Evolutionary conservation across 2,888 invertebrate genomes (phyloP), one percentile per base, ranked within the genome.

Genomic region (Steinernema scapterisci): DNA sequence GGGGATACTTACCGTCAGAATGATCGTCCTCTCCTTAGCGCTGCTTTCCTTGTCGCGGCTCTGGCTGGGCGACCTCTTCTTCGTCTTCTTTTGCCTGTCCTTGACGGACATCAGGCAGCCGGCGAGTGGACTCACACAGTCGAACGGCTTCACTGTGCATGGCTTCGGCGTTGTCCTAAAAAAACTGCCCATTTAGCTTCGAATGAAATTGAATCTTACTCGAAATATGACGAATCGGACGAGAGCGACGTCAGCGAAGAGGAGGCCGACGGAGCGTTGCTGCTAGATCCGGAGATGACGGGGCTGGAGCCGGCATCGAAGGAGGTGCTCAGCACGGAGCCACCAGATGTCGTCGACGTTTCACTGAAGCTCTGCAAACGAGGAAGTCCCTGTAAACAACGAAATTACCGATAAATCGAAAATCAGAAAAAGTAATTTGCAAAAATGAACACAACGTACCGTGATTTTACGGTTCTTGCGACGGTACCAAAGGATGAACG

Each of bases 81-180:
- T 13, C 5, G 16, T 63, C 63, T 27, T 63, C 63, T 21, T 31
- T n/a, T 63, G 27, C 63, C 27, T 63, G 31, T 27, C 16, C 5
- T 54, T 54, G 19, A 5, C 3, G 3, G n/a, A 5, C 31, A 13
- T 25, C 63, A 63, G 16, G 31, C 63, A 63, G 9, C 27, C 27
- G 31, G 63, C 63, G 31, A 31, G 9, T 31, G 63, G 27, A 16
- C 31, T 63, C 7, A 16, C 63, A 31, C 63, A 63, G 63, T 63
- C 63, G 25, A 63, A 63, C 16, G 63, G 63, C 63, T 63, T 63
- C 63, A 63, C 63, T 1, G 5, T 13, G 63, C 54, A 54, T 54
- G 54, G 54, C 7, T 27, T 16, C 27, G 63, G 21, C 9, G 54
- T 13, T 9, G 7, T 54, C 54, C 63, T 63, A 21, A 52, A 52